phyloP scores from a whole-genome alignment of 2,113 vertebrate genomes.

The Papio anubis region DNA sequence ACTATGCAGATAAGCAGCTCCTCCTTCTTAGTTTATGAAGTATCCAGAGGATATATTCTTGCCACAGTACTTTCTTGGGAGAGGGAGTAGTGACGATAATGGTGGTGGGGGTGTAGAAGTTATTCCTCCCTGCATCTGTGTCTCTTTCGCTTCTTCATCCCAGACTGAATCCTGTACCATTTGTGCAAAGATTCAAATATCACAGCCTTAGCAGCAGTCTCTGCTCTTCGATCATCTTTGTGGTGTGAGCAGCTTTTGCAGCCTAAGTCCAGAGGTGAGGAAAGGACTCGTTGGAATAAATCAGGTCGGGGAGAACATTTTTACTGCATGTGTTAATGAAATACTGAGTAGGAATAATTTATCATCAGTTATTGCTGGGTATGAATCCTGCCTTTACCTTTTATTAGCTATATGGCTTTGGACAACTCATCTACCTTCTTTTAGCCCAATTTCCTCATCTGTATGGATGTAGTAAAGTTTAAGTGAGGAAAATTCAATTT shows the following conservation, averaged over 20 bases:
- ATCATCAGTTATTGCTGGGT: not conserved
- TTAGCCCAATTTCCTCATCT: not conserved
- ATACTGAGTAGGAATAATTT: constrained; percentile 19
- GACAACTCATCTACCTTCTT: not conserved
- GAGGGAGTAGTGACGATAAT: not conserved
- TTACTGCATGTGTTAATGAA: constrained; percentile 1
- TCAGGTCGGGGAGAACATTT: not conserved
- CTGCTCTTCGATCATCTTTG: constrained; percentile 36
- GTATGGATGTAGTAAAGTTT: constrained; percentile 14
- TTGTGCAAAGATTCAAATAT: not conserved
- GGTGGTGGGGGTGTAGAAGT: not conserved
- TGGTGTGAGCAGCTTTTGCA: not conserved
- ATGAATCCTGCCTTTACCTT: not conserved
- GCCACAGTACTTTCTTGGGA: not conserved
- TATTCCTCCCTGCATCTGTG: not conserved
- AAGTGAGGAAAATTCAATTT: constrained; percentile 37
- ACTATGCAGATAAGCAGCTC: not conserved
- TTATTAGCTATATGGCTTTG: not conserved
- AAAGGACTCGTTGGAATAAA: constrained; percentile 17
- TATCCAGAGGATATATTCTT: not conserved
- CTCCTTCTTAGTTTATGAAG: not conserved
- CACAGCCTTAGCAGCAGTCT: not conserved
- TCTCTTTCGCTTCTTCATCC: not conserved
- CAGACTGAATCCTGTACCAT: not conserved
- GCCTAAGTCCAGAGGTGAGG: not conserved